Evolutionary conservation across 2,113 vertebrate species (phyloP).

Genomic region (Pica pica): DNA sequence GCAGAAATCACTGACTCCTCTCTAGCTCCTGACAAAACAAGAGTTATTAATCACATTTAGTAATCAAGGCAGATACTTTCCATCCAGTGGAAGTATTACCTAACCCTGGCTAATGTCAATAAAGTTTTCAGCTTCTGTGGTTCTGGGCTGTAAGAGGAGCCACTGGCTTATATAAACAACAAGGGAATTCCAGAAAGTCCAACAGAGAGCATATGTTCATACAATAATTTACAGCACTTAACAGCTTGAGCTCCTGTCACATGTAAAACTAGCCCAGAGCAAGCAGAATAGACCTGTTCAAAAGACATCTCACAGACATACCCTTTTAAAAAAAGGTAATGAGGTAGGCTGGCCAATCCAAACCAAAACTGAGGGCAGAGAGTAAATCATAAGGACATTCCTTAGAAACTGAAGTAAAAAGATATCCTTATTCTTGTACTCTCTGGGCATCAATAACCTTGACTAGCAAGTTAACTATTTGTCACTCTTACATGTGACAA

Average conservation of each 20-base stretch:
- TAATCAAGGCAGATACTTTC: not conserved
- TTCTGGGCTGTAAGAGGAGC: not conserved
- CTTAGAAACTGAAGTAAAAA: not conserved
- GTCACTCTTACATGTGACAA: not conserved
- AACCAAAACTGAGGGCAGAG: not conserved
- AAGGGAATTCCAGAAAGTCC: not conserved
- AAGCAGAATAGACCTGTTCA: not conserved
- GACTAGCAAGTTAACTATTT: not conserved
- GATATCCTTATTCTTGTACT: not conserved
- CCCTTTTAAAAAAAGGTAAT: not conserved
- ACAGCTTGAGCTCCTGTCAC: slow-evolving; percentile 31
- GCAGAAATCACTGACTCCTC: not conserved
- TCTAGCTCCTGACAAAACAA: not conserved
- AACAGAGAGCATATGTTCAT: slow-evolving; percentile 10
- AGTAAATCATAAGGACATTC: not conserved
- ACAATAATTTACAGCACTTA: not conserved
- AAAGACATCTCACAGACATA: not conserved
- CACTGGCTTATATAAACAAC: not conserved
- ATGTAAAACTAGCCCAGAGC: not conserved
- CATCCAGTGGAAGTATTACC: not conserved
- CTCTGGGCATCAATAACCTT: not conserved
- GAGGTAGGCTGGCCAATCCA: not conserved
- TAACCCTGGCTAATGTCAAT: not conserved
- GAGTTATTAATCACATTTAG: not conserved
- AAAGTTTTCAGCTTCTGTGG: not conserved